Base-by-base conservation (phyloP, 2,113 vertebrate species). In the Osmerus eperlanus region DNA sequence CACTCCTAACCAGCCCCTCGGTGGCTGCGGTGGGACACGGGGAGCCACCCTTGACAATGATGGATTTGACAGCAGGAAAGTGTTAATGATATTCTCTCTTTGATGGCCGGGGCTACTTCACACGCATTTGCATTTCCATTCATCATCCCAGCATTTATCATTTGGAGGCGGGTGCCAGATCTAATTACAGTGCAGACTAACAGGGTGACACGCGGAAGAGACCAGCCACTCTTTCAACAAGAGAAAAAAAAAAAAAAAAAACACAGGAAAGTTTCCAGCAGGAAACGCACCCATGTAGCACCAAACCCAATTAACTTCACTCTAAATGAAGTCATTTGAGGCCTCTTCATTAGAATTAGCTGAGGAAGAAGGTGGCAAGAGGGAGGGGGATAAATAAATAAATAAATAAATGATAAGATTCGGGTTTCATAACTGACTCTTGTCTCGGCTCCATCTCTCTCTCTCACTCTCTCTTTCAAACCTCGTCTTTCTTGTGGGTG, bases 141-240 rank as follows among this genome's bases (percentile, higher is more conserved):
- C 94, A 97, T 98, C 96, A 97, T 94, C 92, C 89, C 92, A 83
- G 92, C 92, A 92, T 96, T 96, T 94, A 95, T 95, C 96, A 95
- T 94, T 91, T 93, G 92, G 92, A 94, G 91, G 91, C 84, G 90
- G 93, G 94, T 94, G 95, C 96, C 96, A 96, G 93, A 95, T 96
- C 94, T 98, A 96, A 98, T 98, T 98, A 97, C 95, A 96, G 95
- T 95, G 91, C 86, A 82, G 87, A 91, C 94, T 95, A 97, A 96
- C 91, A 89, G 94, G 92, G 80, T 84, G 84, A 87, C 71, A 53
- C 68, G 70, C 88, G 92, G 90, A 47, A 47, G 41, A 92, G 91
- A 80, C 91, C 87, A 91, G 91, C 81, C 92, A 88, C 89, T 92
- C 89, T 85, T 88, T 82, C 85, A 80, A 83, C 83, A 63, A 72